A percentile compares a stretch with the other conserved stretches of the same genome.
Conservation (phyloP, 2,888 invertebrate genomes). For the Digitonthophagus gazella region DNA sequence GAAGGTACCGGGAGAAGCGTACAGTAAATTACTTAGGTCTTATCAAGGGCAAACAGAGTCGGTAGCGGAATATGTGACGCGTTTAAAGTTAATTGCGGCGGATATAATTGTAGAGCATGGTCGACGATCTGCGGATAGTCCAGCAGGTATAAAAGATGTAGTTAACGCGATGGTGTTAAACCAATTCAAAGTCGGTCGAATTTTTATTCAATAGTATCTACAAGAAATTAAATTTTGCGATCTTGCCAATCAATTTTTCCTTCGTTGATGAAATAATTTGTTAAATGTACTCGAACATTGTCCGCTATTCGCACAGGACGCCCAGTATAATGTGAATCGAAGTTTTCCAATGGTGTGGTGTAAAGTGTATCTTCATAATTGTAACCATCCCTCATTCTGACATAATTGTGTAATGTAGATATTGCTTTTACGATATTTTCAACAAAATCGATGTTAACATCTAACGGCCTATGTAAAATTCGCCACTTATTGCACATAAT, state of each 20-base stretch:
- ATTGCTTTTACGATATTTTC: slow-evolving; percentile 19
- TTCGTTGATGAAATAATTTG: not conserved
- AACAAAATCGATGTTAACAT: slow-evolving; percentile 7
- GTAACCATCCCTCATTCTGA: not conserved
- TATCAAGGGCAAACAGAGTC: too few relatives aligned
- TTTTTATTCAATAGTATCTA: too few relatives aligned
- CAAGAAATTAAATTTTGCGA: too few relatives aligned
- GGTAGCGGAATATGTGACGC: too few relatives aligned
- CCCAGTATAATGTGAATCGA: not conserved
- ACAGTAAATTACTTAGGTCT: too few relatives aligned
- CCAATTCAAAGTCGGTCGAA: too few relatives aligned
- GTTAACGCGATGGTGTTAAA: too few relatives aligned
- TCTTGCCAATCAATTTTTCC: not conserved
- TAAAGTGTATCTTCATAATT: not conserved
- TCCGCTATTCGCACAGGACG: not conserved
- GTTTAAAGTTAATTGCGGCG: too few relatives aligned
- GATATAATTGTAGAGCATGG: too few relatives aligned
- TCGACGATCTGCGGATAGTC: too few relatives aligned
- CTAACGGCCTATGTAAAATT: slow-evolving; percentile 14
- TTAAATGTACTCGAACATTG: not conserved
- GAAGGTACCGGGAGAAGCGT: too few relatives aligned
- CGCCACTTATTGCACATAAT: slow-evolving; percentile 19
- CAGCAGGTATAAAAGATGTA: too few relatives aligned
- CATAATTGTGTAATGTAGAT: slow-evolving; percentile 1
- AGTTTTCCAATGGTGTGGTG: not conserved